phyloP scores from a whole-genome alignment of 2,113 vertebrate genomes.

The Cervus canadensis region DNA sequence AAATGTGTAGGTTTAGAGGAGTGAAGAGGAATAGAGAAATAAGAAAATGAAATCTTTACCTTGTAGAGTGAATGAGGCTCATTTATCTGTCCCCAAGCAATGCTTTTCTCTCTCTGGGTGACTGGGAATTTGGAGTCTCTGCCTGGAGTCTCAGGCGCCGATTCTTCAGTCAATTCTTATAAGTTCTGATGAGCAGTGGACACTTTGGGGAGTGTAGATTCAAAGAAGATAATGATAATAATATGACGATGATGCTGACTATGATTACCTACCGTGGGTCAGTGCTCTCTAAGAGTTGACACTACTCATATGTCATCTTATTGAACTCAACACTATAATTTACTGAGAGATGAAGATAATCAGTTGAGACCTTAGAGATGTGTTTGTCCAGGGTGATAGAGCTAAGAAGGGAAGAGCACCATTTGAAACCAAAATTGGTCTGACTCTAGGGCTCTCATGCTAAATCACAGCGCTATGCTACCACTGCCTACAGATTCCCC shows the following conservation, averaged over 20 bases:
- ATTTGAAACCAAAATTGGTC: neutral
- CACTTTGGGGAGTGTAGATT: neutral
- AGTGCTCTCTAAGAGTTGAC: neutral
- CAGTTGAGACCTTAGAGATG: neutral
- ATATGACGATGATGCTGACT: neutral
- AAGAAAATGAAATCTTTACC: neutral
- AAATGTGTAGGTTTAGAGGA: neutral
- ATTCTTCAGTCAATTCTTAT: neutral
- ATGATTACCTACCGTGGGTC: neutral
- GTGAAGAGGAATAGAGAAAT: neutral
- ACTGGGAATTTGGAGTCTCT: neutral
- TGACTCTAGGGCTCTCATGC: neutral
- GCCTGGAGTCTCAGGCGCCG: fast-evolving
- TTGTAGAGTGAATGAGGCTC: neutral
- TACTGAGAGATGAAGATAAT: neutral
- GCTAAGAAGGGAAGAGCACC: neutral
- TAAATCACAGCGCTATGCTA: neutral
- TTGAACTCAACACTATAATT: neutral
- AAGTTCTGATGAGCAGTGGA: neutral
- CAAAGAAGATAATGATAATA: neutral
- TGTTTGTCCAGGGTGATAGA: neutral
- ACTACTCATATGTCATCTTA: neutral
- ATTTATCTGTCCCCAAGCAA: neutral
- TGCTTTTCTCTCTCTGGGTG: neutral
- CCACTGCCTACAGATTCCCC: neutral